Conservation (phyloP, 2,888 invertebrate genomes). For the Polymixis flavicincta region DNA sequence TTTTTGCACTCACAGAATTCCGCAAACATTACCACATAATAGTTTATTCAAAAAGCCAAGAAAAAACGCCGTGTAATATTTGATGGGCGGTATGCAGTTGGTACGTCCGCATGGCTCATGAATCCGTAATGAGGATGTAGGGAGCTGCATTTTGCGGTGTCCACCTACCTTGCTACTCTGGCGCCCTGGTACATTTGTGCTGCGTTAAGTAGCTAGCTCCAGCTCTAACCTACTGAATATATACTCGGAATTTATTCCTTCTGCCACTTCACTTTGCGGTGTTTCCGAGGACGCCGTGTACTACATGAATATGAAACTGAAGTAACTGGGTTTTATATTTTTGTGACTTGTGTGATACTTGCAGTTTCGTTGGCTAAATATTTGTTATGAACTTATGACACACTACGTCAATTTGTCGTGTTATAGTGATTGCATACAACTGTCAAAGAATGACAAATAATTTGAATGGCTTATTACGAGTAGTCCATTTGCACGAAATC, state of each 20-base stretch:
- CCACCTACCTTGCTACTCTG: constrained; percentile 63
- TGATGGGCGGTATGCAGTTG: constrained; percentile 75
- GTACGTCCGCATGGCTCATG: constrained; percentile 76
- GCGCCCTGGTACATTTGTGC: constrained; percentile 55
- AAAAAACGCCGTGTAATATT: constrained; percentile 54
- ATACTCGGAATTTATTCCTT: constrained; percentile 54
- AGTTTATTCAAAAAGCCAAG: constrained; percentile 47
- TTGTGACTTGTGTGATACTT: not conserved
- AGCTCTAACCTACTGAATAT: constrained; percentile 53
- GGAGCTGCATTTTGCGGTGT: constrained; percentile 77
- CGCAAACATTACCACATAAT: not conserved
- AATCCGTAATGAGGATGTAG: constrained; percentile 80
- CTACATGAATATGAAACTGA: constrained; percentile 57
- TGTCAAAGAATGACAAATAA: not conserved
- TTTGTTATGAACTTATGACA: too few relatives aligned
- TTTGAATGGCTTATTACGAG: not conserved
- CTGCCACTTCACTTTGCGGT: constrained; percentile 49
- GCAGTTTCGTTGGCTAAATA: not conserved
- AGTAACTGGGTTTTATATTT: constrained; percentile 20
- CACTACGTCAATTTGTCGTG: not conserved
- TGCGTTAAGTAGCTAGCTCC: constrained; percentile 63
- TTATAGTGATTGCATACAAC: not conserved
- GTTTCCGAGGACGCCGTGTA: constrained; percentile 46
- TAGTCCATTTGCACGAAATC: too few relatives aligned
- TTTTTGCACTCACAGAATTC: not conserved